phyloP scores from a whole-genome alignment of 2,888 invertebrate species.

The Trypoxylon attenuatum region DNA sequence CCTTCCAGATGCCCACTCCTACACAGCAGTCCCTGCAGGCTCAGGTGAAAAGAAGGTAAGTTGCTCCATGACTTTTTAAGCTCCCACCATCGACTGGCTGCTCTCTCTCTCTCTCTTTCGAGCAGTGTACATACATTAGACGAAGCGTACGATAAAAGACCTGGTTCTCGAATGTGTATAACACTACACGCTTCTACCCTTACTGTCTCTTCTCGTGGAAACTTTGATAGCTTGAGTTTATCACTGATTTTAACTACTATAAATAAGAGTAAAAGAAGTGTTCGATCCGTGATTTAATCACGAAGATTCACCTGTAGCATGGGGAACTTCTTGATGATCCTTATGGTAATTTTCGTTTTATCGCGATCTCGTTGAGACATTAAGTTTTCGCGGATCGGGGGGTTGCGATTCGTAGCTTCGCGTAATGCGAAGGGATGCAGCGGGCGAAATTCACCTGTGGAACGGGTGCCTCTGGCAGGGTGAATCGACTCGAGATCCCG shows the following conservation, averaged over 20 bases:
- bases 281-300: background rate
- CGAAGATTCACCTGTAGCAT: constrained; percentile 29
- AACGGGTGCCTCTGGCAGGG: constrained; percentile 6
- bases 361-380: too few relatives aligned
- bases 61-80: background rate
- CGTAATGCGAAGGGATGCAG: too few relatives aligned
- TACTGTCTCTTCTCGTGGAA: too few relatives aligned
- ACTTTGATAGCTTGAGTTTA: too few relatives aligned
- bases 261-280: too few relatives aligned
- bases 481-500: constrained; percentile 26
- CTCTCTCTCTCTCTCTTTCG: background rate
- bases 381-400: background rate
- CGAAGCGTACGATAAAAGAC: background rate
- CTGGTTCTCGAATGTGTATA: too few relatives aligned
- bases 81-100: background rate
- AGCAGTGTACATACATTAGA: background rate
- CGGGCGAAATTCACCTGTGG: background rate
- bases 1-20: constrained; percentile 28
- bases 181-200: too few relatives aligned
- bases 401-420: too few relatives aligned
- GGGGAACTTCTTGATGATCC: too few relatives aligned
- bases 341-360: too few relatives aligned
- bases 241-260: too few relatives aligned
- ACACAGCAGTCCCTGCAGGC: constrained; percentile 39
- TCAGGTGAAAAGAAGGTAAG: constrained; percentile 50